Percentiles rank a stretch among this genome's conserved stretches.
These are phyloP conservation scores for Eleginops maclovinus DNA, from an alignment of 2,113 vertebrate genomes.

Conservation along the genomic window DNA sequence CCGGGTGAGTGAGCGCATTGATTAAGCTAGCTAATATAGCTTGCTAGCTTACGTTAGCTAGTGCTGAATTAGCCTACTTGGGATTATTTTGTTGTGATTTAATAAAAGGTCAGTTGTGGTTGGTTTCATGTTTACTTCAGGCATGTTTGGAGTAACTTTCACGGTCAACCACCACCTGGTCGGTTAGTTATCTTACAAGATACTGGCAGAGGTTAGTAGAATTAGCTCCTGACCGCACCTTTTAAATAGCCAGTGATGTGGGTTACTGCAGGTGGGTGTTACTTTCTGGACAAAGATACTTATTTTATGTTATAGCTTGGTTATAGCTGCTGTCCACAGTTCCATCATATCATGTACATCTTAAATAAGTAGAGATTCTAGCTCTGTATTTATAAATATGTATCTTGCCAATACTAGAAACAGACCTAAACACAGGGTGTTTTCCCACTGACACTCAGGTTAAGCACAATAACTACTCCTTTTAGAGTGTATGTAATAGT, in stretches of 20 bases:
- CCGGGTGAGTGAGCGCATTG: constrained; percentile 68
- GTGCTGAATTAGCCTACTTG: constrained; percentile 36
- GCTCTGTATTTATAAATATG: background rate
- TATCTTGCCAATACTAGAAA: background rate
- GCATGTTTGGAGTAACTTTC: background rate
- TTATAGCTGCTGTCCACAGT: background rate
- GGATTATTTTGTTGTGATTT: background rate
- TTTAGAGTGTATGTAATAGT: background rate
- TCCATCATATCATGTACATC: background rate
- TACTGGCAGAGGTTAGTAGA: background rate
- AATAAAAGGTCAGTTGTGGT: background rate
- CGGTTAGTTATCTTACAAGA: background rate
- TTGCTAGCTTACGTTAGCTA: constrained; percentile 40
- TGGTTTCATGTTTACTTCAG: background rate
- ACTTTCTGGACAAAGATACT: background rate
- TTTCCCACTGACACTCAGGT: background rate
- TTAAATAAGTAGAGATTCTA: too few species aligned
- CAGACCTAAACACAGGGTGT: background rate
- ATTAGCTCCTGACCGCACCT: constrained; percentile 4
- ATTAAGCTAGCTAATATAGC: constrained; percentile 14
- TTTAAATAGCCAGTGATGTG: background rate
- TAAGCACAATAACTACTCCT: background rate
- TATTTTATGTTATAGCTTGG: too few species aligned
- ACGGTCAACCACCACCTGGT: rapidly evolving
- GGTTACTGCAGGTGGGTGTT: constrained; percentile 15